phyloP scores from a whole-genome alignment of 2,888 invertebrate genomes.

The Himalopsyche kuldschensis region DNA sequence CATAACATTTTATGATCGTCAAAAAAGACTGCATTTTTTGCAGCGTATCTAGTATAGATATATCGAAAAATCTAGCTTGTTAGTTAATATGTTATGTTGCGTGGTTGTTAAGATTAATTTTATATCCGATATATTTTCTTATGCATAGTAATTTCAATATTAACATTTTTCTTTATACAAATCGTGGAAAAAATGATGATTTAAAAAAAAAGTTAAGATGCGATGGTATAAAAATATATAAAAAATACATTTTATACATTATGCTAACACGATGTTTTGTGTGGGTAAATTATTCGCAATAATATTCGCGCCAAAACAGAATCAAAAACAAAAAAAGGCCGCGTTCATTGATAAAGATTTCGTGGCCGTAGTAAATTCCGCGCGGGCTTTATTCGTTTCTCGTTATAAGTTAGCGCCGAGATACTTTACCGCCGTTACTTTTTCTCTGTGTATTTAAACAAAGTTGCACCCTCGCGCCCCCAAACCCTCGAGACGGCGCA shows the following conservation, averaged over 20 bases:
- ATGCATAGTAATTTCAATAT: no score
- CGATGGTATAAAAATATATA: no score
- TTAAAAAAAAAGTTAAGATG: no score
- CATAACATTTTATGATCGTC: no score
- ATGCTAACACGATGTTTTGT: not conserved
- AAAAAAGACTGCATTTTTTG: no score
- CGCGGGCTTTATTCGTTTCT: conserved; percentile 16
- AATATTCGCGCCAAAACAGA: not conserved
- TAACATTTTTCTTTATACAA: no score
- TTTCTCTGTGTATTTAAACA: conserved; percentile 33
- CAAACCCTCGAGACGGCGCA: not conserved
- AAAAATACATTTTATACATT: not conserved
- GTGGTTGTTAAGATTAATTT: no score
- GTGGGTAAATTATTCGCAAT: not conserved
- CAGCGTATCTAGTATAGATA: no score
- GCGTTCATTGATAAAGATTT: conserved; percentile 37
- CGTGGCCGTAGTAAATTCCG: conserved; percentile 37
- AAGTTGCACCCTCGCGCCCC: conserved; percentile 9
- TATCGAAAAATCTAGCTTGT: no score
- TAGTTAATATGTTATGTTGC: no score
- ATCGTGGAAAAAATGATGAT: no score
- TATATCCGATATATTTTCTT: no score
- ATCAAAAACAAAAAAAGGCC: not conserved
- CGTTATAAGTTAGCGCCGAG: conserved; percentile 20
- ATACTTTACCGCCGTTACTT: conserved; percentile 26